A percentile compares a stretch with the other conserved stretches of the same genome.
Conservation (phyloP, 2,797 vertebrate genomes). For the Myotis findleyi region DNA sequence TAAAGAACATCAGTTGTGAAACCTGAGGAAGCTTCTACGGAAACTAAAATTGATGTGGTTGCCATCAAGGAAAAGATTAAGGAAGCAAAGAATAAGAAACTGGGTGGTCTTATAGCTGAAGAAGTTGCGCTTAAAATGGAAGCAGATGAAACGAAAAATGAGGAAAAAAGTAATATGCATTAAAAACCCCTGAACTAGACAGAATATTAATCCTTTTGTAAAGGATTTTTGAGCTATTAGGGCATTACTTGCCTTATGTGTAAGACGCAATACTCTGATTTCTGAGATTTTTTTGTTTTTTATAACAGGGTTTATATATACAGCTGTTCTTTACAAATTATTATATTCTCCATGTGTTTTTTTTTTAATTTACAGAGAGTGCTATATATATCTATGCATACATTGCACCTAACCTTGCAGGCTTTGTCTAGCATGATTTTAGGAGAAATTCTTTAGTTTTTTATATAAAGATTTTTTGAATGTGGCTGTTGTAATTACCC, state of each 20-base stretch:
- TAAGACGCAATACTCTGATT: not conserved
- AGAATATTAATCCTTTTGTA: conserved; percentile 67
- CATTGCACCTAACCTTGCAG: not conserved
- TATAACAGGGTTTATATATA: not conserved
- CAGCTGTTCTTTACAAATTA: not conserved
- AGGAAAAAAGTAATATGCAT: conserved; percentile 83
- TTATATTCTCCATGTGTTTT: not conserved
- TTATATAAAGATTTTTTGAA: not conserved
- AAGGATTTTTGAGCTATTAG: conserved; percentile 70
- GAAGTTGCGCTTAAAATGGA: conserved; percentile 86
- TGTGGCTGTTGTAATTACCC: not conserved
- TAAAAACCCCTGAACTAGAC: not conserved
- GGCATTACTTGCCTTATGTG: conserved; percentile 23
- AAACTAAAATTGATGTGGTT: not conserved
- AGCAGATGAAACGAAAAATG: conserved; percentile 89
- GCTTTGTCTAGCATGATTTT: conserved; percentile 29
- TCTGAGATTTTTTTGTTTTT: not conserved
- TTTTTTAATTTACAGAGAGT: not conserved
- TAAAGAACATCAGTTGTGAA: conserved; percentile 61
- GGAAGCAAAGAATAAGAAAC: not conserved
- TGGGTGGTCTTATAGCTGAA: conserved; percentile 80
- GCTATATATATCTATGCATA: not conserved
- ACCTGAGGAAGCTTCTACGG: not conserved
- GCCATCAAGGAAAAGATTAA: not conserved
- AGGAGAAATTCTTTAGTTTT: not conserved